phyloP scores from a whole-genome alignment of 2,888 invertebrate species.

The Spicauda simplicius region DNA sequence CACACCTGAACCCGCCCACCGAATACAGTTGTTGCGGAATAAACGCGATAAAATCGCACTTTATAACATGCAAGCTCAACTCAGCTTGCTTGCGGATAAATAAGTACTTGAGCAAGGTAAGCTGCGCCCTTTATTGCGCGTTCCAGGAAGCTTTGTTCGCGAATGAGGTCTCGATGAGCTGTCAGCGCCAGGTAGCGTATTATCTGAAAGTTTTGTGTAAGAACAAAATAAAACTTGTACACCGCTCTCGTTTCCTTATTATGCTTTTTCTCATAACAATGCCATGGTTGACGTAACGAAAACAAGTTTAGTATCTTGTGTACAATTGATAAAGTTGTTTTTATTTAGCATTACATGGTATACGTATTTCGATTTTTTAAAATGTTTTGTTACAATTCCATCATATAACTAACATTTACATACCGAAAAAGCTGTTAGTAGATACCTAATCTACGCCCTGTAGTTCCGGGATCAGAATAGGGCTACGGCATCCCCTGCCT shows the following conservation, averaged over 20 bases:
- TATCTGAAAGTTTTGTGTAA: slow-evolving; percentile 24
- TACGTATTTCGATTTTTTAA: too few species aligned
- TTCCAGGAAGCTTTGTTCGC: slow-evolving; percentile 14
- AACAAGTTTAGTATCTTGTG: too few species aligned
- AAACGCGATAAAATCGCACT: slow-evolving; percentile 71
- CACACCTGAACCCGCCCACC: slow-evolving; percentile 76
- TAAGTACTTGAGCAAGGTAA: slow-evolving; percentile 7
- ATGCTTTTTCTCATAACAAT: not conserved
- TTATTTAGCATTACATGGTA: too few species aligned
- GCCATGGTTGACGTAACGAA: not conserved
- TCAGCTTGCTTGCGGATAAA: slow-evolving; percentile 19
- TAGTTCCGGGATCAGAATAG: too few species aligned
- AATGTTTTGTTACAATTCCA: too few species aligned
- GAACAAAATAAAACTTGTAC: slow-evolving; percentile 8
- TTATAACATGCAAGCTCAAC: slow-evolving; percentile 45
- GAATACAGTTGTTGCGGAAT: slow-evolving; percentile 76
- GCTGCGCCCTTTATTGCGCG: slow-evolving; percentile 9
- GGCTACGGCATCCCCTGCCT: too few species aligned
- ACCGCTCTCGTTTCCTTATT: slow-evolving; percentile 4
- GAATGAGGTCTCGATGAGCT: slow-evolving; percentile 44
- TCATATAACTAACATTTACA: too few species aligned
- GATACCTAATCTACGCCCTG: too few species aligned
- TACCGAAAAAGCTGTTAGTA: too few species aligned
- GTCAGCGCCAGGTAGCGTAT: slow-evolving; percentile 42
- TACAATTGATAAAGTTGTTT: too few species aligned